A percentile compares a stretch with the other conserved stretches of the same genome.
These are phyloP conservation scores for Tamandua tetradactyla DNA, from an alignment of 2,797 vertebrate genomes.

Conservation along the genomic window DNA sequence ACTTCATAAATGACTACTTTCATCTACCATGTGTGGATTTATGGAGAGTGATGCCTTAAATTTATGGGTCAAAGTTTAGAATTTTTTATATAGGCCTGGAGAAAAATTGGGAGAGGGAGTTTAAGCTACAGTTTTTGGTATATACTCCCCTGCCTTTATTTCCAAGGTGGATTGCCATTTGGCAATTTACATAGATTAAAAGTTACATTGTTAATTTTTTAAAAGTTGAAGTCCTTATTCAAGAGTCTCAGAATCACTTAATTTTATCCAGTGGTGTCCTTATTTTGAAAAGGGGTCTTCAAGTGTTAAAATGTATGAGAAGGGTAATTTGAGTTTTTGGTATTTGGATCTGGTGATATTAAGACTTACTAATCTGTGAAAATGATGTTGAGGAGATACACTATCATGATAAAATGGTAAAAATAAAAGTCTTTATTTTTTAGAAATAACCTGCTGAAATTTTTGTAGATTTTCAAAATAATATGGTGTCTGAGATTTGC, in stretches of 20 bases:
- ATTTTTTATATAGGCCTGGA: neutral
- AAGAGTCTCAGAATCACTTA: too few species aligned
- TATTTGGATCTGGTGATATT: neutral
- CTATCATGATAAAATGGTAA: neutral
- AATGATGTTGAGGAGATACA: neutral
- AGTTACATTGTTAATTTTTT: neutral
- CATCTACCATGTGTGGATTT: neutral
- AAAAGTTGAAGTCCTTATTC: too few species aligned
- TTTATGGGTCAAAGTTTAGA: constrained; percentile 30
- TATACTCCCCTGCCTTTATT: neutral
- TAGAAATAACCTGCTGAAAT: neutral
- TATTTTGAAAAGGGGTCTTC: neutral
- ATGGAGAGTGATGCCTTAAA: neutral
- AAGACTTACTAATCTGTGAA: constrained; percentile 27
- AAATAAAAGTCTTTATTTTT: neutral
- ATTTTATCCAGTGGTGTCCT: neutral
- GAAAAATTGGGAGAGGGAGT: neutral
- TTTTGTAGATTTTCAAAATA: neutral
- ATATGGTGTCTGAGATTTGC: neutral
- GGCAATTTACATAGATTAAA: neutral
- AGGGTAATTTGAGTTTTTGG: neutral
- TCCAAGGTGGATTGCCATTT: neutral
- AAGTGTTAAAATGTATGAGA: neutral
- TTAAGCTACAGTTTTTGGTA: neutral
- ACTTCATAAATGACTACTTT: neutral